A percentile compares a stretch with the other conserved stretches of the same genome.
Evolutionary conservation across 1,140 invertebrate species (phyloP).

Genomic region (Schmidtea mediterranea): DNA sequence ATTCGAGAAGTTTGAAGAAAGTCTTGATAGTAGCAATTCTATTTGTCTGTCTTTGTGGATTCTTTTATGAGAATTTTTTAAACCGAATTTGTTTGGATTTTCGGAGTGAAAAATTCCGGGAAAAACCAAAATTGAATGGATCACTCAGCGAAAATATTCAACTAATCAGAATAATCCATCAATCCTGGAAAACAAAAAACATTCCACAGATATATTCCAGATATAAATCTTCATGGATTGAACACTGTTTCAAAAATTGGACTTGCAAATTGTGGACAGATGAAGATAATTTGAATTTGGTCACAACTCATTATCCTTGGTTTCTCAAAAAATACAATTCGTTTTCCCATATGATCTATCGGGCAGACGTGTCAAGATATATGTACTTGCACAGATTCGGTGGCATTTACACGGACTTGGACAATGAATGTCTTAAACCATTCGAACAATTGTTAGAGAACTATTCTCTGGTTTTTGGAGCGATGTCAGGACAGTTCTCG

Average conservation of each 20-base stretch:
- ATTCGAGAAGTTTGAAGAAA: no score
- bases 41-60: no score
- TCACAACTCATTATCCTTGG: background rate
- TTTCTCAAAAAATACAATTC: background rate
- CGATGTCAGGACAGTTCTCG: background rate
- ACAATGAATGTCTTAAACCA: background rate
- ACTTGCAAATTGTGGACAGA: slow-evolving; percentile 1
- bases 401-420: background rate
- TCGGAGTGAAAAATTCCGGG: no score
- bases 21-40: no score
- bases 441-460: background rate
- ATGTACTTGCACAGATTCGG: background rate
- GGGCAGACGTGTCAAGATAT: background rate
- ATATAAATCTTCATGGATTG: no score
- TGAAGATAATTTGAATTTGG: background rate
- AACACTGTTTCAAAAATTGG: background rate
- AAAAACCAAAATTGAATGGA: no score
- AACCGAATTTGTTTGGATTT: no score
- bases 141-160: no score
- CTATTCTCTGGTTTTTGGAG: background rate
- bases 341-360: background rate
- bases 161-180: no score
- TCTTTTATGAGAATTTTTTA: no score
- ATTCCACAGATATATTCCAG: no score
- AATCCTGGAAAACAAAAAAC: no score